phyloP scores from a whole-genome alignment of 2,888 invertebrate genomes.

The Amphiduros pacificus region DNA sequence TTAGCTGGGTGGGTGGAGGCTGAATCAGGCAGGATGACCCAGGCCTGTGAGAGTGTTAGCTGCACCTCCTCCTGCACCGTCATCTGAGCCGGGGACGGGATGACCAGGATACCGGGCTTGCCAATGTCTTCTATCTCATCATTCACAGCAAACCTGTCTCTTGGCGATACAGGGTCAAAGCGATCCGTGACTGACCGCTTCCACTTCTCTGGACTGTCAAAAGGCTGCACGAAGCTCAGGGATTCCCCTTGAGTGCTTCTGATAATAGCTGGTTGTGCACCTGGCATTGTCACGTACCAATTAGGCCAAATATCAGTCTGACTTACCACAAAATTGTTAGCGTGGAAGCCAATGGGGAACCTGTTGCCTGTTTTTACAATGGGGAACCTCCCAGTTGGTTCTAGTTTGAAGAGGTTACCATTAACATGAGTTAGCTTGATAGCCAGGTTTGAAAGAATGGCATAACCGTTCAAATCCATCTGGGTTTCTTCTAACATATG shows the following conservation, averaged over 20 bases:
- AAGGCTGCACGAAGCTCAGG: slow-evolving; percentile 27
- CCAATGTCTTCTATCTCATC: not conserved
- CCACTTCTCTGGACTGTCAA: slow-evolving; percentile 4
- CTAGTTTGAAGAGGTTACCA: slow-evolving; percentile 36
- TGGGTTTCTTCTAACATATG: slow-evolving; percentile 21
- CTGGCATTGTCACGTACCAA: slow-evolving; percentile 36
- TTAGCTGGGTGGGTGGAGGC: too few species aligned
- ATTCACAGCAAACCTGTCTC: not conserved
- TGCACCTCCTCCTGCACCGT: not conserved
- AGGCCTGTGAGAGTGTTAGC: not conserved
- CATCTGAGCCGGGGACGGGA: not conserved
- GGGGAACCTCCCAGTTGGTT: slow-evolving; percentile 23
- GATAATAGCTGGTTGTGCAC: slow-evolving; percentile 30
- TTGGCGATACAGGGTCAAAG: not conserved
- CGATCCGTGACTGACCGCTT: slow-evolving; percentile 1
- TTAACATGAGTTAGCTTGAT: slow-evolving; percentile 32
- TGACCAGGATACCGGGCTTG: not conserved
- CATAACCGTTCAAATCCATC: slow-evolving; percentile 6
- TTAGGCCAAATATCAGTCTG: slow-evolving; percentile 38
- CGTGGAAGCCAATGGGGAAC: slow-evolving; percentile 24
- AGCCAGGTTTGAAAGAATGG: slow-evolving; percentile 25
- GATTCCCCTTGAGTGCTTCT: slow-evolving; percentile 35
- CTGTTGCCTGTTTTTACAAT: slow-evolving; percentile 23
- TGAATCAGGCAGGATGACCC: too few species aligned
- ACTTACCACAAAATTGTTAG: slow-evolving; percentile 29